Evolutionary conservation across 2,797 vertebrate genomes (phyloP), one percentile per base, ranked within the genome.

Genomic region (Anas bernieri): DNA sequence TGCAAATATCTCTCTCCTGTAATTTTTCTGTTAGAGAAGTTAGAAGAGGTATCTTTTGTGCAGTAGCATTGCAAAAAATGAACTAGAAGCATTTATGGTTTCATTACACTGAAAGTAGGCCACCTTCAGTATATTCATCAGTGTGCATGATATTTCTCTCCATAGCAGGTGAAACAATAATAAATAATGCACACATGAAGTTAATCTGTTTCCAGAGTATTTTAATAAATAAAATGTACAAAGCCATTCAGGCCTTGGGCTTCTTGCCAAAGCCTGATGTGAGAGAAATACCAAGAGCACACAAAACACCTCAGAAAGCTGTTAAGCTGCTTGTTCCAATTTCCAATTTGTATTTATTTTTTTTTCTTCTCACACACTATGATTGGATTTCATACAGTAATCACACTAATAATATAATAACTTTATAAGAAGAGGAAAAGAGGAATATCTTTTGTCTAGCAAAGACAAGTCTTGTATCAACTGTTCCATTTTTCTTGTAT

Each of bases 181-280:
- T 96, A 95, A 96, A 97, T 96, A 96, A 96, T 91, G 86, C 78
- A 95, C 89, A 94, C 90, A 83, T 64, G 59, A 94, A 89, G 56
- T 86, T 92, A 97, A 96, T 94, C 76, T 86, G 56, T 91, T 95
- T 83, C 80, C 55, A 92, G 78, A 85, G 63, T 86, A 83, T 93
- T 95, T 97, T 95, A 95, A 95, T 94, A 97, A 96, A 96, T 92
- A 89, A 93, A 95, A 93, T 78, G 86, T 89, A 80, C 63, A 87
- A 96, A 97, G n/a, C 56, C 39, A 93, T 91, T 93, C 92, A 93
- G 58, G 50, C 30, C 31, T 67, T 73, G 41, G 82, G 77, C 45
- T 93, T 93, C 72, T 95, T 93, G 72, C 72, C 93, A 88, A 69
- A 33, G 20, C 55, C 62, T 69, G 45, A 92, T 96, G 75, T 88